A percentile compares a stretch with the other conserved stretches of the same genome.
These are phyloP conservation scores for Ectemnius lituratus DNA, from an alignment of 2,888 invertebrate species.

Conservation along the genomic window DNA sequence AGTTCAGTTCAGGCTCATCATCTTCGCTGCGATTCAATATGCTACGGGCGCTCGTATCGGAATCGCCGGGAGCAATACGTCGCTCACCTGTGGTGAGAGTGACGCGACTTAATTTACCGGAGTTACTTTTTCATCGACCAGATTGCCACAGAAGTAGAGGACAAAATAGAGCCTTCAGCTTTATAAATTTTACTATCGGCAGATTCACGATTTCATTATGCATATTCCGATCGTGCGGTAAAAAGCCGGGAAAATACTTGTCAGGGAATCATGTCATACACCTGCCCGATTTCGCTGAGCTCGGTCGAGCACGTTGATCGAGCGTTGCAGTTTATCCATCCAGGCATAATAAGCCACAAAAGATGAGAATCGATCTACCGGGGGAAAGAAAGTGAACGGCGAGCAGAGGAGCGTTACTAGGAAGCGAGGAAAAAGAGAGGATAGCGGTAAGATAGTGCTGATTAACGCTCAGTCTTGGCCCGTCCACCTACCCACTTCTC, in stretches of 20 bases:
- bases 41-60: neutral
- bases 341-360: slow-evolving; percentile 8
- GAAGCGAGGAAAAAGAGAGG: slow-evolving; percentile 2
- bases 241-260: slow-evolving; percentile 18
- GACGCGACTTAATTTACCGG: slow-evolving; percentile 20
- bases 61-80: neutral
- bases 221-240: neutral
- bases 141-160: too few species aligned
- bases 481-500: slow-evolving; percentile 64
- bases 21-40: neutral
- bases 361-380: slow-evolving; percentile 13
- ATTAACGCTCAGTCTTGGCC: slow-evolving; percentile 70
- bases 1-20: neutral
- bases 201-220: too few species aligned
- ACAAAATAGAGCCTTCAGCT: too few species aligned
- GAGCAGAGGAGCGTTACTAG: neutral
- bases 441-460: slow-evolving; percentile 58
- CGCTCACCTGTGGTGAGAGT: neutral
- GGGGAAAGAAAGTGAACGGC: slow-evolving; percentile 13
- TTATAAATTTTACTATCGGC: too few species aligned
- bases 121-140: neutral
- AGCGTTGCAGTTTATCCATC: slow-evolving; percentile 36
- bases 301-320: neutral
- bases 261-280: slow-evolving; percentile 4
- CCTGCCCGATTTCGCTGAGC: too few species aligned